Evolutionary conservation across 2,888 invertebrate species (phyloP), one percentile per base, ranked within the genome.

Genomic region (Cabera pusaria): DNA sequence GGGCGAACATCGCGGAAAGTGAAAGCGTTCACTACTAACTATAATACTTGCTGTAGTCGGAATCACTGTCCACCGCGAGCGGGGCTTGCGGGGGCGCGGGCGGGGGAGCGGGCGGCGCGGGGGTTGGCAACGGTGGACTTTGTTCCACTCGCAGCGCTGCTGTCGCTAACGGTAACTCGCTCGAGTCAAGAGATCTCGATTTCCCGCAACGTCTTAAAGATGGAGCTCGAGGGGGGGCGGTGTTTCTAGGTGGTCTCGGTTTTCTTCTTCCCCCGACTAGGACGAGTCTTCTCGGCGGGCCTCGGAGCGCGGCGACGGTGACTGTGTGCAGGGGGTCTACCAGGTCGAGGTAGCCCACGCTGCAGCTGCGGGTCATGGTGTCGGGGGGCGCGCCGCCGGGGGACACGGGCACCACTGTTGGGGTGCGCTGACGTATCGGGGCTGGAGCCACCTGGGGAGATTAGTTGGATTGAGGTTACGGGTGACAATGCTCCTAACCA

Each of bases 341-440:
- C 47, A 95, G 90, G 69, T 97, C 96, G 52, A 97, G 85, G 67
- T 96, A 96, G 0, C 97, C 96, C 1, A 96, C 96, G 75, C 96
- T 96, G 72, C 96, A 96, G 68, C 96, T 96, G 14, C 96, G 90
- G 0, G 95, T 93, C 80, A 96, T 95, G 0, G 93, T 92, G 59
- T 94, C 94, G 17, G 80, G 62, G 44, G 67, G 72, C 1, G 79
- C 79, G 54, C 85, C 85, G 11, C 90, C 88, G 0, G 93, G 93
- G 19, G 93, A 93, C 41, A 93, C 93, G 0, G 93, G 93, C 14
- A 93, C 91, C 1, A 93, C 91, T 0, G 93, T 92, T 1, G 93
- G 91, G 0, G 91, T 90, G 26, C 92, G 65, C 44, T 73, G 78
- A 74, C 80, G 22, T 76, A 61, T n/a, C 76, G 28, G 5, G 11